phyloP scores from a whole-genome alignment of 2,113 vertebrate species.

The Anthoscopus minutus region DNA sequence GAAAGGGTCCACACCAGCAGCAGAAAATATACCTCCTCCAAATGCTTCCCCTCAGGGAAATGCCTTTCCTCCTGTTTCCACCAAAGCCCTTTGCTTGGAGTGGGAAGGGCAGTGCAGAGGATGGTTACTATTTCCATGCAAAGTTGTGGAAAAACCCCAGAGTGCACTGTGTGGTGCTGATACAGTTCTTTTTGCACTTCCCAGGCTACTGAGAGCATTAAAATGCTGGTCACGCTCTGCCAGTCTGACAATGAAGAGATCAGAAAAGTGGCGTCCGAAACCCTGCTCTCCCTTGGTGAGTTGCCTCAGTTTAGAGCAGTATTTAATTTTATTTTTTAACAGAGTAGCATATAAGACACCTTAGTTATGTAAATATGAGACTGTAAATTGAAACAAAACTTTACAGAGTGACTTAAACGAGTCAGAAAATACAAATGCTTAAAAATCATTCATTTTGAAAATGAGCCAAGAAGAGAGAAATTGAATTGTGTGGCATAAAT shows the following conservation, averaged over 20 bases:
- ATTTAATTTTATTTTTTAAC: background rate
- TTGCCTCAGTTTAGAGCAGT: background rate
- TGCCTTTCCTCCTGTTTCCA: background rate
- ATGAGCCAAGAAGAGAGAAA: background rate
- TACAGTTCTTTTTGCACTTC: background rate
- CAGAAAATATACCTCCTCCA: background rate
- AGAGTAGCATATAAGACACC: background rate
- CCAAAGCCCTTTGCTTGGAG: background rate
- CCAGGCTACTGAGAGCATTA: conserved; percentile 90
- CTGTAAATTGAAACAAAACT: background rate
- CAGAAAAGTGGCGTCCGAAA: conserved; percentile 87
- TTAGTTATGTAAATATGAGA: background rate
- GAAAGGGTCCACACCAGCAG: background rate
- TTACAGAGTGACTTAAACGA: background rate
- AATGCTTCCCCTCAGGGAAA: background rate
- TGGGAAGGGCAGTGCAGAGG: background rate
- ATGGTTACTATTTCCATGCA: background rate
- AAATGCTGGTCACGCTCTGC: conserved; percentile 82
- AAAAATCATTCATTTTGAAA: background rate
- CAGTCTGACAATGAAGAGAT: conserved; percentile 89
- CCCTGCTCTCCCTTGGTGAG: conserved; percentile 90
- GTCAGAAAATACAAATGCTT: background rate
- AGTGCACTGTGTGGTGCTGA: background rate
- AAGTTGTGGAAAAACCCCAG: background rate
- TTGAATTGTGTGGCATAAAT: background rate